Evolutionary conservation across 2,888 invertebrate genomes (phyloP), one percentile per base, ranked within the genome.

Genomic region (Ferrisia virgata): DNA sequence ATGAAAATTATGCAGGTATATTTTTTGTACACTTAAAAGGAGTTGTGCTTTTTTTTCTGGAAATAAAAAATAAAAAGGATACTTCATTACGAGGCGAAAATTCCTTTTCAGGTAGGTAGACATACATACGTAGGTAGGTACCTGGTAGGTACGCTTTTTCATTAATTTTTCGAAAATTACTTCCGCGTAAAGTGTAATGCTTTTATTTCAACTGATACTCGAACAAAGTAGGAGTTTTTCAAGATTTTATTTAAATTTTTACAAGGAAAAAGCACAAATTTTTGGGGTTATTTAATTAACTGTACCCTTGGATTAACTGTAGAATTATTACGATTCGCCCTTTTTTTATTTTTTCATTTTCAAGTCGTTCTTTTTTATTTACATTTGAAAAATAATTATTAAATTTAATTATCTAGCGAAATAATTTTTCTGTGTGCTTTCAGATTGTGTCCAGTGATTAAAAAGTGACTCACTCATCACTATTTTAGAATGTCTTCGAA

Each of bases 361-460:
- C 18, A 33, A 31, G 13, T 6, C 22, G 58, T 11, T 64, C 6
- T 64, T 28, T 64, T 64, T 58, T 64, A 18, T 64, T 64, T 28
- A 64, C 28, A 28, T 2, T 13, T 25, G 28, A 64, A 64, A 13
- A 64, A 64, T 25, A 25, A 28, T 64, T 64, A 25, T 64, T 13
- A 72, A 72, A 72, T 72, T 72, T 72, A 72, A 72, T 72, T 72
- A 72, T 31, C 36, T 18, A 72, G n/a, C 72, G 33, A 72, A 72
- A n/a, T 72, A 28, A 64, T 28, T 31, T 33, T 8, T 33, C 9
- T 72, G 25, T 72, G 72, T 72, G 13, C 11, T 64, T 72, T 33
- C 72, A 72, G 72, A 33, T 72, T 33, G 72, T 36, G 72, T 72
- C 72, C n/a, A 33, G 72, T 72, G 72, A 72, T 33, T 72, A 13